Conservation (phyloP, 2,113 vertebrate genomes). For the Sander lucioperca region DNA sequence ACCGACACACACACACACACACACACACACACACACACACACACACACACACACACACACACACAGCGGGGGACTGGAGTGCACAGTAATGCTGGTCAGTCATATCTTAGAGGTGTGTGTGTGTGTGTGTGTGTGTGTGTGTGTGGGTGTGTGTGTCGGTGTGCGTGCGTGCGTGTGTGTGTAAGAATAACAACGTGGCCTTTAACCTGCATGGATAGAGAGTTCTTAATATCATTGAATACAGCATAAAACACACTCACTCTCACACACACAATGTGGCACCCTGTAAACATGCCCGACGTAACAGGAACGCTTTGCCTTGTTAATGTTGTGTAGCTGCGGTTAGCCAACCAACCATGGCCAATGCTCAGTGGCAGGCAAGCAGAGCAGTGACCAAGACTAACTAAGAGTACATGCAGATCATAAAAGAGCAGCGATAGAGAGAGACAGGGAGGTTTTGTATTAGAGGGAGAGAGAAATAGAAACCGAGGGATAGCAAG, state of each 20-base stretch:
- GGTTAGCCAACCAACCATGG: conserved; percentile 67
- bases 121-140: conserved; percentile 14
- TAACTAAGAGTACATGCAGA: conserved; percentile 63
- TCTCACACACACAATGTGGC: conserved; percentile 27
- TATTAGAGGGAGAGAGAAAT: conserved; percentile 7
- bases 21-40: conserved; percentile 5
- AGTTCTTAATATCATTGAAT: conserved; percentile 43
- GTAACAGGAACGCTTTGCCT: conserved; percentile 42
- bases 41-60: conserved; percentile 20
- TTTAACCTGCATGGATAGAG: conserved; percentile 49
- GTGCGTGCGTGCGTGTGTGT: conserved; percentile 1
- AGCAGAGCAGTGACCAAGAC: conserved; percentile 65
- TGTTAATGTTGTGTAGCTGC: conserved; percentile 69
- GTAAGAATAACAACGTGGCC: conserved; percentile 42
- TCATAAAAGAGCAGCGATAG: conserved; percentile 44
- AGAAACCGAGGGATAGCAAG: conserved; percentile 18
- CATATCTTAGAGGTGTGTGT: conserved; percentile 26
- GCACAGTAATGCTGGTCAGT: conserved; percentile 39
- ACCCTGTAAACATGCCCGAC: conserved; percentile 42
- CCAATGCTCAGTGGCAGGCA: conserved; percentile 69
- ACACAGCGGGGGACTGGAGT: not conserved
- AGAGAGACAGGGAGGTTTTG: conserved; percentile 17
- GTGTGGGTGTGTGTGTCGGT: conserved; percentile 7
- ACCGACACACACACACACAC: conserved; percentile 38
- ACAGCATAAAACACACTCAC: conserved; percentile 20